These are phyloP conservation scores for Astatoreochromis straeleni DNA, from an alignment of 2,113 vertebrate species.

Conservation along the genomic window DNA sequence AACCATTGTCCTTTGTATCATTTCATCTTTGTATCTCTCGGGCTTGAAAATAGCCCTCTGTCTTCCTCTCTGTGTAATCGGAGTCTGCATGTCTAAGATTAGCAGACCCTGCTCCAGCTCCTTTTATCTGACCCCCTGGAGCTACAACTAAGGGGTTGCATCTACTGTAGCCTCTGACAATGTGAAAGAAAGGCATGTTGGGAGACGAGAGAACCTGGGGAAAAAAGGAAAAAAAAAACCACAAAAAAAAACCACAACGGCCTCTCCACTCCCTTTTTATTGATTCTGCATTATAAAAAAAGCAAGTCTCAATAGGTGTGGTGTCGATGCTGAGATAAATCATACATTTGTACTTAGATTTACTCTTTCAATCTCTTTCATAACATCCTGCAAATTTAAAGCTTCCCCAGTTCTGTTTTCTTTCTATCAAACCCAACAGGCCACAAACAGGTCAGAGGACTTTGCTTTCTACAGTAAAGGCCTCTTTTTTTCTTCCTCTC, in stretches of 20 bases:
- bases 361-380: neutral
- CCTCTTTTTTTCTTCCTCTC: neutral
- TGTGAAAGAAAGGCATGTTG: neutral
- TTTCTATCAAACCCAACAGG: neutral
- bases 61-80: neutral
- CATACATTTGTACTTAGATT: neutral
- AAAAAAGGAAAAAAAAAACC: neutral
- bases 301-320: neutral
- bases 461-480: neutral
- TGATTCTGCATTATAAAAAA: neutral
- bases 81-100: slow-evolving; percentile 44
- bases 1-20: neutral
- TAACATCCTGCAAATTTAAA: neutral
- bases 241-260: neutral
- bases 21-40: neutral
- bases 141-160: slow-evolving; percentile 15
- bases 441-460: neutral
- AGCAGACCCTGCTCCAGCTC: neutral
- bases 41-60: neutral
- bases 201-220: neutral
- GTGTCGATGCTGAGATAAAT: neutral
- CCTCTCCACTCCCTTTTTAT: neutral
- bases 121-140: slow-evolving; percentile 34
- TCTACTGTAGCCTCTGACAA: slow-evolving; percentile 9
- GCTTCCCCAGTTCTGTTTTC: neutral